Evolutionary conservation across 2,113 vertebrate genomes (phyloP), one percentile per base, ranked within the genome.

Genomic region (Cephalopterus ornatus): DNA sequence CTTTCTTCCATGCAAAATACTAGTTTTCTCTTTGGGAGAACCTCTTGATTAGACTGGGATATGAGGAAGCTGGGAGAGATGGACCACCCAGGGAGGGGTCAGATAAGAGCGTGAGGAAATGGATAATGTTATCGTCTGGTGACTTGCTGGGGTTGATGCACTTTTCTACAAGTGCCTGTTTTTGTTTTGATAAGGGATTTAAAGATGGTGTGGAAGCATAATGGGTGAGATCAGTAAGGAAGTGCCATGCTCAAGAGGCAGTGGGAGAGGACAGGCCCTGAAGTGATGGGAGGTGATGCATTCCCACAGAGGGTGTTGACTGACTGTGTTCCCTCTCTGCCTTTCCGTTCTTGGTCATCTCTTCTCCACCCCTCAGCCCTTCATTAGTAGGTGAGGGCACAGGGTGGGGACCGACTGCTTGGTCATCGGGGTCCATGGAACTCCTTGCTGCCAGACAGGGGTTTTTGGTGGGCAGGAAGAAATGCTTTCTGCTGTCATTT

Each of bases 141-240:
- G 53, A 65, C 65, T 86, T 49, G 53, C 52, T 0, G 1, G 26
- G 55, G 41, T 53, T 82, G 73, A 70, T 96, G 74, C 49, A 58
- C 24, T 2, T 80, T 73, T 89, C 76, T 91, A 86, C 35, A 92
- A 84, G 65, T 61, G 77, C 58, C 62, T 91, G 85, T 6, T 90
- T 96, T 86, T 95, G 66, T 95, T 96, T 92, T 76, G 80, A 94
- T 93, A 94, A 93, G 88, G 46, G 56, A 49, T 89, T 92, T 94
- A 79, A 93, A 83, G 86, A 72, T 93, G 87, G 21, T 0, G 0
- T 91, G 73, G 62, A 70, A 56, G 28, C 52, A 68, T 49, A 89
- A 89, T 74, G 67, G 44, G 28, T 71, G 90, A 92, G 76, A 84
- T 92, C 76, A 94, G 72, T 65, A 61, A 92, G 93, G 96, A 96